These are phyloP conservation scores for Rugalucina vietnamica DNA, from an alignment of 2,888 invertebrate genomes.

Conservation along the genomic window DNA sequence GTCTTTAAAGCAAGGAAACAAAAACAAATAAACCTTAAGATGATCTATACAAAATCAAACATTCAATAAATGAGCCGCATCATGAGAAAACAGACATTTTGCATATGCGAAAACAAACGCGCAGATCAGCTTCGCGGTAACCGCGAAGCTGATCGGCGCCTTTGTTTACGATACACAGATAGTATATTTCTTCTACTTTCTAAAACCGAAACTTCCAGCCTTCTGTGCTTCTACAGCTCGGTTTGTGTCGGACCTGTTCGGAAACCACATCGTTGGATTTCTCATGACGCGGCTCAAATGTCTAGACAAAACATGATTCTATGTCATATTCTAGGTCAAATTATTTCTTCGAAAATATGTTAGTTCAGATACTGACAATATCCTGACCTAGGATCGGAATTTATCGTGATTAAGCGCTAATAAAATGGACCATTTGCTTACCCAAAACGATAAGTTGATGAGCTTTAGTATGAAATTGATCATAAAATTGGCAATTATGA, in stretches of 20 bases:
- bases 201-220: too few relatives aligned
- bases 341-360: background rate
- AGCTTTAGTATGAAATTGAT: background rate
- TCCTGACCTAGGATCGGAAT: background rate
- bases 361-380: background rate
- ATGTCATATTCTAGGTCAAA: background rate
- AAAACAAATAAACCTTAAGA: too few relatives aligned
- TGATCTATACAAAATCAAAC: too few relatives aligned
- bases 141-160: too few relatives aligned
- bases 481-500: slow-evolving; percentile 6
- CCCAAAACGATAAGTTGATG: background rate
- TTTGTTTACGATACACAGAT: too few relatives aligned
- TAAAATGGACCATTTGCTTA: background rate
- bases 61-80: too few relatives aligned
- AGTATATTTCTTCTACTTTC: too few relatives aligned
- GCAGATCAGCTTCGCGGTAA: too few relatives aligned
- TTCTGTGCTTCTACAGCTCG: too few relatives aligned
- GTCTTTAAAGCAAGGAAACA: too few relatives aligned
- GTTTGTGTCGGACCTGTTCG: background rate
- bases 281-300: background rate
- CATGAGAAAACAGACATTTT: too few relatives aligned
- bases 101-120: too few relatives aligned
- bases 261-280: background rate
- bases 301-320: background rate
- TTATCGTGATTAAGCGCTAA: background rate